A percentile compares a stretch with the other conserved stretches of the same genome.
phyloP scores from a whole-genome alignment of 2,113 vertebrate genomes.

The Heterochromis multidens region DNA sequence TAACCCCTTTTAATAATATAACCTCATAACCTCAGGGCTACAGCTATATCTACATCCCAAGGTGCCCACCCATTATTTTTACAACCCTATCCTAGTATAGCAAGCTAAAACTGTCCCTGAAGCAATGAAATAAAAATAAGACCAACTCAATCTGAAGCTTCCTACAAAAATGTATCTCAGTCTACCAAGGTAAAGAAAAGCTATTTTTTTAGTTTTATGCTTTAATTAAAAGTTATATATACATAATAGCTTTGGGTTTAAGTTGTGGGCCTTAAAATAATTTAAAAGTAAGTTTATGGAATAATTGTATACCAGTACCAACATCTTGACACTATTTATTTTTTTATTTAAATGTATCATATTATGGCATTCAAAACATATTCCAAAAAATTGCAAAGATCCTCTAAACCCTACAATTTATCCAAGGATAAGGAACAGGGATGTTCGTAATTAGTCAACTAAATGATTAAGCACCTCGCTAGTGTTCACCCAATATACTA shows the following conservation, averaged over 20 bases:
- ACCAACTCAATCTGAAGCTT: not conserved
- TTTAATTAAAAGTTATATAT: not conserved
- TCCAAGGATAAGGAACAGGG: not conserved
- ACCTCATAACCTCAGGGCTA: not conserved
- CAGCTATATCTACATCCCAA: not conserved
- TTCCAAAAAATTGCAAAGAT: too few relatives aligned
- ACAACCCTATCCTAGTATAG: not conserved
- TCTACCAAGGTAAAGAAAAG: not conserved
- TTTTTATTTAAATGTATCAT: too few relatives aligned
- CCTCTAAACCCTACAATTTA: too few relatives aligned
- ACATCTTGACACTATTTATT: not conserved
- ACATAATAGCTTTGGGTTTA: not conserved
- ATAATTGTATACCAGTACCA: not conserved
- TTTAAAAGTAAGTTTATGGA: not conserved
- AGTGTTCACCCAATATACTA: not conserved
- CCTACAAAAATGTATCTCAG: not conserved
- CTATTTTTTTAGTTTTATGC: not conserved
- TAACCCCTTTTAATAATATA: not conserved
- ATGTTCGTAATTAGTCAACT: not conserved
- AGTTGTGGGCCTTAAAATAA: not conserved
- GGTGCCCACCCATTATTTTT: not conserved
- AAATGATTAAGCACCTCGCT: not conserved
- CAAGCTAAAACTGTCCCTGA: not conserved
- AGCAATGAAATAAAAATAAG: not conserved
- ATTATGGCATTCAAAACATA: too few relatives aligned